These are phyloP conservation scores for Chrosomus eos DNA, from an alignment of 2,797 vertebrate genomes.

Conservation along the genomic window DNA sequence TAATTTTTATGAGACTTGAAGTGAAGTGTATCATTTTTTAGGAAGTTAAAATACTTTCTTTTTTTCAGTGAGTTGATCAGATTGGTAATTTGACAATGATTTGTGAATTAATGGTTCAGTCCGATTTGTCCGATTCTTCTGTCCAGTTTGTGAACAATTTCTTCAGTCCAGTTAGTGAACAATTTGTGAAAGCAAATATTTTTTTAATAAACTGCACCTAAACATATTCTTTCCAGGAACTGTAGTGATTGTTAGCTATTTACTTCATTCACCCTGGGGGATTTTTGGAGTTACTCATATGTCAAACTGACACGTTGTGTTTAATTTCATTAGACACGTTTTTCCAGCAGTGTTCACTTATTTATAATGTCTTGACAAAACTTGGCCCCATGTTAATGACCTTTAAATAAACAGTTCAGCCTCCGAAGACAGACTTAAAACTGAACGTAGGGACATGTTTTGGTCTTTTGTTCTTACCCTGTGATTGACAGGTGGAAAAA, in stretches of 20 bases:
- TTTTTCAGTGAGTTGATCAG: neutral
- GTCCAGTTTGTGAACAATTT: neutral
- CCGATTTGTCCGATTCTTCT: neutral
- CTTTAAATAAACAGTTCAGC: conserved; percentile 57
- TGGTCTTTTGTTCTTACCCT: conserved; percentile 53
- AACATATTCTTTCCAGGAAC: neutral
- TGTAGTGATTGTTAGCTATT: neutral
- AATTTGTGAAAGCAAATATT: neutral
- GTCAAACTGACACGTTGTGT: conserved; percentile 11
- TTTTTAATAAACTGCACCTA: neutral
- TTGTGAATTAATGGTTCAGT: neutral
- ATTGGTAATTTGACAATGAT: neutral
- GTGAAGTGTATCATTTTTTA: neutral
- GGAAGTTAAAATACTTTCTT: neutral
- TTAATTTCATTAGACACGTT: conserved; percentile 1
- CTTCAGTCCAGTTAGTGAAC: neutral
- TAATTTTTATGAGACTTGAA: neutral
- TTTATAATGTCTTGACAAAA: conserved; percentile 37
- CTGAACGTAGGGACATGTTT: neutral
- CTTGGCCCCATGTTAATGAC: conserved; percentile 49
- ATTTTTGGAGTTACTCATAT: conserved; percentile 18
- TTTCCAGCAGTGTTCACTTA: neutral
- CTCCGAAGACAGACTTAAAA: conserved; percentile 42
- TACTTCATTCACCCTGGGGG: neutral
- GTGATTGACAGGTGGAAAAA: conserved; percentile 67